Conservation (phyloP, 2,113 vertebrate species). For the Uropsilus gracilis region DNA sequence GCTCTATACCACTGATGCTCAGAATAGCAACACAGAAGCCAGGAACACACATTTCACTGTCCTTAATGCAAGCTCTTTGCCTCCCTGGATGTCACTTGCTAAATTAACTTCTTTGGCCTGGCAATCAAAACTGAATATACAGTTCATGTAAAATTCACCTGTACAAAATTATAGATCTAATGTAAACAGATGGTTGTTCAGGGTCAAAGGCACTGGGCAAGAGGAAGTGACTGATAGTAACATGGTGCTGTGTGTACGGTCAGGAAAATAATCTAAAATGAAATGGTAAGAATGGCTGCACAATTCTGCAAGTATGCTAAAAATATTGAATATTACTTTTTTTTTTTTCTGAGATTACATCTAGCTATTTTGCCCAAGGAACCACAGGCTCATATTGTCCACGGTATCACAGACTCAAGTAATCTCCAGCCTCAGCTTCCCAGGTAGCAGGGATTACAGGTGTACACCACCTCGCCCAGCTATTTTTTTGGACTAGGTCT, state of each 20-base stretch:
- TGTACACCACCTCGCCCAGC: too few species aligned
- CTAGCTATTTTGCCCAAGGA: too few species aligned
- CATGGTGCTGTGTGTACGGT: not conserved
- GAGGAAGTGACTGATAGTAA: not conserved
- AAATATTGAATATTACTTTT: too few species aligned
- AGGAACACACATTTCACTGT: not conserved
- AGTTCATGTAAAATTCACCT: not conserved
- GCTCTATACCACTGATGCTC: not conserved
- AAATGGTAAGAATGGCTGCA: not conserved
- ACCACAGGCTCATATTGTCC: too few species aligned
- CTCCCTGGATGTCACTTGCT: not conserved
- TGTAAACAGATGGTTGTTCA: not conserved
- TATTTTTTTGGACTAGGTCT: too few species aligned
- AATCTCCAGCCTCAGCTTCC: too few species aligned
- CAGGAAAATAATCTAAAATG: not conserved
- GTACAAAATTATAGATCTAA: not conserved
- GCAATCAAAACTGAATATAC: not conserved
- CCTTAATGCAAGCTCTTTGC: not conserved
- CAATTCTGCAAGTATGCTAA: not conserved
- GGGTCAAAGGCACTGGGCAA: not conserved
- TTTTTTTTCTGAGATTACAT: too few species aligned
- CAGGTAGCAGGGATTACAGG: too few species aligned
- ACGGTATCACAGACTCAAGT: too few species aligned
- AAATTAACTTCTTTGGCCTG: not conserved
- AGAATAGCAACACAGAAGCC: not conserved